Evolutionary conservation across 2,113 vertebrate genomes (phyloP).

Genomic region (Alectura lathami): DNA sequence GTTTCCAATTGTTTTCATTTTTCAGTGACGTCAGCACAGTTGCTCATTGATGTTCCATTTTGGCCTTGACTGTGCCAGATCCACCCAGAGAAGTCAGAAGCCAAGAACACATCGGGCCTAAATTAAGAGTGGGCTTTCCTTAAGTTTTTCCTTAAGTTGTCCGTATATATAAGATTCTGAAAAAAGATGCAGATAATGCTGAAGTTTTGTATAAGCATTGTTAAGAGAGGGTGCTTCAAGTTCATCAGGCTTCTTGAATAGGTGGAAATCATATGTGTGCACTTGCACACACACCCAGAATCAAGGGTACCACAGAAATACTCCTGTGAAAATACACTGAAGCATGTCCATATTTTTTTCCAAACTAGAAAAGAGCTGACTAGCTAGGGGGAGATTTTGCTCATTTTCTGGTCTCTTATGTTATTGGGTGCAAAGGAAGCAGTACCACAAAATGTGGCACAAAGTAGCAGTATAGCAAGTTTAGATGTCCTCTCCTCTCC

Average conservation of each 20-base stretch:
- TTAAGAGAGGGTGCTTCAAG: neutral
- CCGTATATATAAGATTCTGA: neutral
- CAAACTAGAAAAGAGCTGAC: neutral
- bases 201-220: neutral
- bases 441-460: neutral
- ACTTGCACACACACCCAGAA: neutral
- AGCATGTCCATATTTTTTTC: neutral
- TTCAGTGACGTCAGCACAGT: slow-evolving; percentile 42
- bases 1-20: slow-evolving; percentile 64
- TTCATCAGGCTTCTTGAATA: neutral
- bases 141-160: neutral
- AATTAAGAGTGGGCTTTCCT: neutral
- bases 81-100: slow-evolving; percentile 28
- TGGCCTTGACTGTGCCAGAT: neutral
- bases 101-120: neutral
- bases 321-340: neutral
- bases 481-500: too few species aligned
- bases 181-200: neutral
- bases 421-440: neutral
- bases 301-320: neutral
- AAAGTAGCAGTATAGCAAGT: neutral
- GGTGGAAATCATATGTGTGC: neutral
- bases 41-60: slow-evolving; percentile 31
- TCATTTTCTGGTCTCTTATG: neutral
- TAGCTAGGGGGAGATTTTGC: neutral